Conservation (phyloP, 2,797 vertebrate genomes). For the Rousettus madagascariensis region DNA sequence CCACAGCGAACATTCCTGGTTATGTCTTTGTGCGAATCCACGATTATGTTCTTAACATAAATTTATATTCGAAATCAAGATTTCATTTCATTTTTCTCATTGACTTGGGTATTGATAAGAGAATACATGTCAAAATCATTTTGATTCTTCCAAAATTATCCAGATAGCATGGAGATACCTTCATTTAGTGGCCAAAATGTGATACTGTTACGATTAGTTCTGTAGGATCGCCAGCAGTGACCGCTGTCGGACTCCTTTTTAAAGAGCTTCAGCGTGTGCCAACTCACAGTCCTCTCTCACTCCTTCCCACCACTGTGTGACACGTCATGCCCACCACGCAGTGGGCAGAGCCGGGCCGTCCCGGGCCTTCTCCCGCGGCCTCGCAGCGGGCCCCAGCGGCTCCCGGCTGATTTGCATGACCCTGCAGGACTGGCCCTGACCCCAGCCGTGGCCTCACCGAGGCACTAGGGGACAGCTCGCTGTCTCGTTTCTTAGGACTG, state of each 20-base stretch:
- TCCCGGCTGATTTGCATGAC: fast-evolving
- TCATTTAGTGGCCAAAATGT: neutral
- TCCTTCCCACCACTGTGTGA: neutral
- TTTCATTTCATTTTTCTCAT: neutral
- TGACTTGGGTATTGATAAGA: neutral
- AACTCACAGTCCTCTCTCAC: fast-evolving
- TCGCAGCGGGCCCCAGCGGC: neutral
- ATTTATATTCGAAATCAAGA: neutral
- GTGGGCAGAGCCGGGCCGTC: fast-evolving
- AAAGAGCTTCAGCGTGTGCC: neutral
- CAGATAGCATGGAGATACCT: neutral
- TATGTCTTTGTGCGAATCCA: neutral
- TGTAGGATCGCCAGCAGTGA: no score
- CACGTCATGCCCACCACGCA: neutral
- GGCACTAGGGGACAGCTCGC: neutral
- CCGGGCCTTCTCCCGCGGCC: neutral
- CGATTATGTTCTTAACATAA: neutral
- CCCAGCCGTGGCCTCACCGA: fast-evolving
- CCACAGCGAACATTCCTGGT: neutral
- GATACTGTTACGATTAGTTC: neutral
- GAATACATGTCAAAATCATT: neutral
- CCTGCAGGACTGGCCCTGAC: no score
- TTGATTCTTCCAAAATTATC: neutral
- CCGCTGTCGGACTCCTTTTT: neutral
- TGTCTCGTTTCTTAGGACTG: neutral